Evolutionary conservation across 2,113 vertebrate species (phyloP).

Genomic region (Notothenia rossii): DNA sequence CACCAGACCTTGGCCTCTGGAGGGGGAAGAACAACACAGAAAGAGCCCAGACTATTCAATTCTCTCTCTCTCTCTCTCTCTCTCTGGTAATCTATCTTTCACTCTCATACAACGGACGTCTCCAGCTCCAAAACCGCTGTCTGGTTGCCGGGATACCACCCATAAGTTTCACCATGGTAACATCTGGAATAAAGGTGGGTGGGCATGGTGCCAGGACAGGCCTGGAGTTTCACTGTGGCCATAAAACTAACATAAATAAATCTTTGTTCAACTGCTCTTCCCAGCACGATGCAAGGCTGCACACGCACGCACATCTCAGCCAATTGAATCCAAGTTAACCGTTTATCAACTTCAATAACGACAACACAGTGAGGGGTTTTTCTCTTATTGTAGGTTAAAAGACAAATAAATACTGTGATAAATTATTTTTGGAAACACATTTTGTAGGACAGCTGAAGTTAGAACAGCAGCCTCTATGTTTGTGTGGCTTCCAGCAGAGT

Average conservation of each 20-base stretch:
- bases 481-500: slow-evolving; percentile 18
- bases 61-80: slow-evolving; percentile 34
- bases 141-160: slow-evolving; percentile 86
- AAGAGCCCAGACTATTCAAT: slow-evolving; percentile 71
- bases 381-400: slow-evolving; percentile 1
- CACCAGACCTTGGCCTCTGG: slow-evolving; percentile 81
- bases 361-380: slow-evolving; percentile 14
- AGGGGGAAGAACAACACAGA: slow-evolving; percentile 76
- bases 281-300: slow-evolving; percentile 51
- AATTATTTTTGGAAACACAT: slow-evolving; percentile 33
- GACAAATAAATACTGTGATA: slow-evolving; percentile 15
- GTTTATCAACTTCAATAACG: slow-evolving; percentile 53
- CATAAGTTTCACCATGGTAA: slow-evolving; percentile 86
- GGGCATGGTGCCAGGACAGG: slow-evolving; percentile 84
- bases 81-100: slow-evolving; percentile 73
- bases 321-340: slow-evolving; percentile 62
- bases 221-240: slow-evolving; percentile 81
- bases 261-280: slow-evolving; percentile 79
- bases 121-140: slow-evolving; percentile 79
- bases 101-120: slow-evolving; percentile 69
- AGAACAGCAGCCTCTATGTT: slow-evolving; percentile 32
- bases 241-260: slow-evolving; percentile 88
- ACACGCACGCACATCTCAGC: slow-evolving; percentile 45
- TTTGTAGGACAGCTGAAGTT: slow-evolving; percentile 32
- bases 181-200: slow-evolving; percentile 90